A percentile compares a stretch with the other conserved stretches of the same genome.
Conservation (phyloP, 1,140 invertebrate genomes). For the Linepithema humile region DNA sequence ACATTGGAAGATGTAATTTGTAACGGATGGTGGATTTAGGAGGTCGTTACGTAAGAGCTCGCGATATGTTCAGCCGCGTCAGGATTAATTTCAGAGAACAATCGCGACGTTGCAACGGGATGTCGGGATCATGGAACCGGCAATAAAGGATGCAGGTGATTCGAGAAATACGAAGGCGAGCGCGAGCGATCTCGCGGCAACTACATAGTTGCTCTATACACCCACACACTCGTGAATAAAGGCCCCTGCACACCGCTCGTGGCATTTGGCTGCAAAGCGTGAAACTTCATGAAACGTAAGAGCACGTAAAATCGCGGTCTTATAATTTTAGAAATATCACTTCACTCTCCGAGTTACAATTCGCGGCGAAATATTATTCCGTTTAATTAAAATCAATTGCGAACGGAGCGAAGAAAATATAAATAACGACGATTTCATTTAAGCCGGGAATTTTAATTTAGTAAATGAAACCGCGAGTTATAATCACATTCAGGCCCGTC, state of each 20-base stretch:
- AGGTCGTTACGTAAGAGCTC: background rate
- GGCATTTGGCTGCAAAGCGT: background rate
- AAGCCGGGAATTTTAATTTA: background rate
- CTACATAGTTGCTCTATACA: too few species aligned
- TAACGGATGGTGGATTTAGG: background rate
- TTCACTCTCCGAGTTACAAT: background rate
- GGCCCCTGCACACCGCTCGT: background rate
- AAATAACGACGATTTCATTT: background rate
- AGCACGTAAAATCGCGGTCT: background rate
- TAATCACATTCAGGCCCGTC: too few species aligned
- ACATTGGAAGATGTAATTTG: background rate
- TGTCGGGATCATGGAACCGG: background rate
- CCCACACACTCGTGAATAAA: background rate
- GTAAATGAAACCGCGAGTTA: background rate
- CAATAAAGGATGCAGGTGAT: constrained; percentile 7
- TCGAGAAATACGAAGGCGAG: background rate
- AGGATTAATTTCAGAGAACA: background rate
- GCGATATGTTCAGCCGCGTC: background rate
- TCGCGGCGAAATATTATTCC: background rate
- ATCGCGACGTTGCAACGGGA: background rate
- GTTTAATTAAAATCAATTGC: background rate
- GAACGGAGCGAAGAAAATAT: background rate
- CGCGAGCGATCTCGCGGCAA: constrained; percentile 6
- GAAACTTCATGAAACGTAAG: background rate
- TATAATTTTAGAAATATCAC: background rate